A percentile compares a stretch with the other conserved stretches of the same genome.
These are phyloP conservation scores for Ictalurus furcatus DNA, from an alignment of 2,113 vertebrate genomes.

Conservation along the genomic window DNA sequence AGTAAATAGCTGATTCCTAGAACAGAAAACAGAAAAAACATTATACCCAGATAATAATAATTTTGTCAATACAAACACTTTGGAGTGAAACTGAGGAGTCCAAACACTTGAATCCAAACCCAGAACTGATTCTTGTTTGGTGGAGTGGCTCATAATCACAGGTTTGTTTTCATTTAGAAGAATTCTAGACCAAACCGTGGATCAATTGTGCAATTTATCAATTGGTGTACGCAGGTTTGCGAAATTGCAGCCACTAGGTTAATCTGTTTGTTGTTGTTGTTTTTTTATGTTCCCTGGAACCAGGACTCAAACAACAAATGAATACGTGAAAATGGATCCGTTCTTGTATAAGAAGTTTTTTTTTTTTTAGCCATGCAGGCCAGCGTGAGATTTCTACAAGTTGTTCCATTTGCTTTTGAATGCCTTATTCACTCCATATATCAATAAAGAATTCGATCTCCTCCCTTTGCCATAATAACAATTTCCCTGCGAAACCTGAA, in stretches of 20 bases:
- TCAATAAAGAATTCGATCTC: neutral
- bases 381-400: neutral
- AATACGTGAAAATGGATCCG: neutral
- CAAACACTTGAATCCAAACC: neutral
- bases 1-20: neutral
- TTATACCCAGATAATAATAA: neutral
- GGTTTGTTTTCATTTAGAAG: neutral
- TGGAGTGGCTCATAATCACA: neutral
- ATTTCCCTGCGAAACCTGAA: neutral
- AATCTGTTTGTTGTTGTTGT: neutral
- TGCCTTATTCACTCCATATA: neutral
- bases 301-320: neutral
- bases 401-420: neutral
- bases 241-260: neutral
- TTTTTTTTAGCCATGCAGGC: neutral
- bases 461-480: neutral
- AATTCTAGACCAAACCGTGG: neutral
- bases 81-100: neutral
- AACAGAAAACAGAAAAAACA: neutral
- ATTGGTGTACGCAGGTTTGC: neutral
- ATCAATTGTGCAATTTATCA: neutral
- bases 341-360: neutral
- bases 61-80: neutral
- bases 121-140: neutral
- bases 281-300: neutral